phyloP scores from a whole-genome alignment of 2,797 vertebrate species.

The Enteromius argenteus region DNA sequence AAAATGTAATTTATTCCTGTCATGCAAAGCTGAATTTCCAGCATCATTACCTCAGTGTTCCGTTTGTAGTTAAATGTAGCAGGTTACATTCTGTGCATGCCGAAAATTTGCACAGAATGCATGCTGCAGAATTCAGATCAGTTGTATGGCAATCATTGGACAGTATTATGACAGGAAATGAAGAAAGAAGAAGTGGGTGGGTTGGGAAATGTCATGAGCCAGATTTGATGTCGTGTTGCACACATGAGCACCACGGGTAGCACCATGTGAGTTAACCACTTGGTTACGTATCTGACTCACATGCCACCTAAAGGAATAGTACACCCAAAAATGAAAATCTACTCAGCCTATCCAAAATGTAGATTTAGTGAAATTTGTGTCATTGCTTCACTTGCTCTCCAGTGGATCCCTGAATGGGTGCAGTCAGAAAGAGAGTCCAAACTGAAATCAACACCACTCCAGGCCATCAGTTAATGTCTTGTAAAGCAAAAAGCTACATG shows the following conservation, averaged over 20 bases:
- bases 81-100: not conserved
- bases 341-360: not conserved
- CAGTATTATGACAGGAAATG: not conserved
- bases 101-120: not conserved
- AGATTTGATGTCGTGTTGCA: conserved; percentile 42
- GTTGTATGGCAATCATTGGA: not conserved
- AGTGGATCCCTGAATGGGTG: too few relatives aligned
- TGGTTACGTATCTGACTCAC: not conserved
- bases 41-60: too few relatives aligned
- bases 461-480: too few relatives aligned
- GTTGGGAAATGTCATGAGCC: conserved; percentile 55
- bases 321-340: not conserved
- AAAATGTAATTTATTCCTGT: too few relatives aligned
- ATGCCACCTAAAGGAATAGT: not conserved
- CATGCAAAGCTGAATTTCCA: too few relatives aligned
- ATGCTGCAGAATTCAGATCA: not conserved
- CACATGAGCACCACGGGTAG: not conserved
- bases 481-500: too few relatives aligned
- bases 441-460: too few relatives aligned
- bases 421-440: too few relatives aligned
- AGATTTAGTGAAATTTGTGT: too few relatives aligned
- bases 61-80: not conserved
- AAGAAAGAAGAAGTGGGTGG: not conserved
- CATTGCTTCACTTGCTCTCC: too few relatives aligned
- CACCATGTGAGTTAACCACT: not conserved